Percentiles rank a stretch among this genome's conserved stretches.
Evolutionary conservation across 2,113 vertebrate species (phyloP).

Genomic region (Saccopteryx bilineata): DNA sequence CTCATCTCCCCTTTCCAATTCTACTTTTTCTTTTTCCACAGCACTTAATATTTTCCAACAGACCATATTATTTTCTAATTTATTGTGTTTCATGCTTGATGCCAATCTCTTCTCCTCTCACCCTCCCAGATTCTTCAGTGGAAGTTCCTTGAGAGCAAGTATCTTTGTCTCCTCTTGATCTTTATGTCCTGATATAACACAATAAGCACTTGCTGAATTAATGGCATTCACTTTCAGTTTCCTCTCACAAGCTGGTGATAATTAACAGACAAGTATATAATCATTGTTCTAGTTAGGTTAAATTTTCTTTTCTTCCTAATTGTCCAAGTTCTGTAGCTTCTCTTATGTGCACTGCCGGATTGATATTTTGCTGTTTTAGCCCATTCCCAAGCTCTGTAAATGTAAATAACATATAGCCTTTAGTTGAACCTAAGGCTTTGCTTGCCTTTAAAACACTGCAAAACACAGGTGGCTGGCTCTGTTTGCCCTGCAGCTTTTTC

Average conservation of each 20-base stretch:
- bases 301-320: neutral
- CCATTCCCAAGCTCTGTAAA: neutral
- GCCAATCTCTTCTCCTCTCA: neutral
- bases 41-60: neutral
- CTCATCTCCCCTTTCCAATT: neutral
- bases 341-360: neutral
- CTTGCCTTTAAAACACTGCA: conserved; percentile 41
- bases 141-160: neutral
- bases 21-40: neutral
- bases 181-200: neutral
- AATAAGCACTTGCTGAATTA: conserved; percentile 27
- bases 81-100: neutral
- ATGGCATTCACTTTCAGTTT: neutral
- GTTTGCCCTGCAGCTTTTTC: neutral
- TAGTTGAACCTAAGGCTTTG: neutral
- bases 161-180: neutral
- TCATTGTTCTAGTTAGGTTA: neutral
- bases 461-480: neutral
- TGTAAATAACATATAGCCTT: neutral
- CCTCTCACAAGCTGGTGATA: neutral
- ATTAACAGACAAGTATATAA: neutral
- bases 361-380: conserved; percentile 14
- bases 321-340: neutral
- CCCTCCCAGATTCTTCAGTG: fast-evolving
- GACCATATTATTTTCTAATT: neutral